Conservation (phyloP, 1,140 invertebrate genomes). For the Eumaeus atala region DNA sequence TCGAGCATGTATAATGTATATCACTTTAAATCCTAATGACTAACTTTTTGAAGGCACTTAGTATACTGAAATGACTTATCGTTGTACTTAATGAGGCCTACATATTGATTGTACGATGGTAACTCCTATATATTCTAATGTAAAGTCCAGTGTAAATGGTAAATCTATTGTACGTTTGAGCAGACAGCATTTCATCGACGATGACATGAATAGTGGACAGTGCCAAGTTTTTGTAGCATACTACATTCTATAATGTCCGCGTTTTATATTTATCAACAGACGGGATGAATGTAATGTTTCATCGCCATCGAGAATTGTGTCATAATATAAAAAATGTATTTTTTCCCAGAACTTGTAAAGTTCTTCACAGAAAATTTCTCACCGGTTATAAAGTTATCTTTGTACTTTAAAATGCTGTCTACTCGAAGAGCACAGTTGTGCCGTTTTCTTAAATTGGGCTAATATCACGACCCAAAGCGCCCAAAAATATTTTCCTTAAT, state of each 20-base stretch:
- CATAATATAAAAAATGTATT: too few species aligned
- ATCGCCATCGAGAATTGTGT: too few species aligned
- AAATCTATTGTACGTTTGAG: neutral
- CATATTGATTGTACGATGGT: slow-evolving; percentile 70
- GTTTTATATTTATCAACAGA: too few species aligned
- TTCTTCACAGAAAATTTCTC: neutral
- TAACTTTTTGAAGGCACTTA: slow-evolving; percentile 69
- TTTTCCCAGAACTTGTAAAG: too few species aligned
- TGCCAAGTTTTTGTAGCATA: too few species aligned
- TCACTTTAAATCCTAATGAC: slow-evolving; percentile 68
- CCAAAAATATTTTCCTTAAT: neutral
- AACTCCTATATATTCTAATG: slow-evolving; percentile 54
- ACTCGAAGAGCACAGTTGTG: neutral
- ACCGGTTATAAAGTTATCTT: neutral
- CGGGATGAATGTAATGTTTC: too few species aligned
- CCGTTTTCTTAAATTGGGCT: neutral
- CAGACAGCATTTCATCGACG: neutral
- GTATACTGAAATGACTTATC: slow-evolving; percentile 61
- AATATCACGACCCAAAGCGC: slow-evolving; percentile 11
- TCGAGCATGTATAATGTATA: slow-evolving; percentile 10
- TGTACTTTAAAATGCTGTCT: slow-evolving; percentile 1
- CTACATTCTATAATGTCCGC: too few species aligned
- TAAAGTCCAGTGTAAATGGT: slow-evolving; percentile 6
- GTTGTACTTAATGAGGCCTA: slow-evolving; percentile 66
- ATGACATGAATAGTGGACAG: too few species aligned